phyloP scores from a whole-genome alignment of 2,888 invertebrate species.

The Tuta absoluta region DNA sequence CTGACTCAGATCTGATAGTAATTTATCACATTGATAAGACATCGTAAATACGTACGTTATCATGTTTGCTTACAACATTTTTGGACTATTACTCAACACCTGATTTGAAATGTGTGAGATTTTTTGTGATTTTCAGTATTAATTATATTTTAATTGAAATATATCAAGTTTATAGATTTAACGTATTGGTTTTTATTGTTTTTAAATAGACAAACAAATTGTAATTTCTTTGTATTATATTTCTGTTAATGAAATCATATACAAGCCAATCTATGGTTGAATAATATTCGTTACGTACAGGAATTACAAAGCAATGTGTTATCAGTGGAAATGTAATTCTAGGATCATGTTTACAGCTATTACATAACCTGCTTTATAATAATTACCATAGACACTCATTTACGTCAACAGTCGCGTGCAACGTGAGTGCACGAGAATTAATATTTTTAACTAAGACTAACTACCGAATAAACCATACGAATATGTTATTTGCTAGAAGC shows the following conservation, averaged over 20 bases:
- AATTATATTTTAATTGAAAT: not conserved
- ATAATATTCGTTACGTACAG: not conserved
- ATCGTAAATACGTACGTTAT: not conserved
- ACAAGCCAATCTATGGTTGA: not conserved
- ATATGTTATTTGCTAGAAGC: no score
- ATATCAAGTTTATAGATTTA: no score
- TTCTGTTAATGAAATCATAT: no score
- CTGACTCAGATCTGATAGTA: slow-evolving; percentile 9
- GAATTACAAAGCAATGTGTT: not conserved
- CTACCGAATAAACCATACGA: no score
- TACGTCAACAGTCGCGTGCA: slow-evolving; percentile 14
- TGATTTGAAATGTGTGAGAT: not conserved
- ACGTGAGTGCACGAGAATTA: slow-evolving; percentile 3
- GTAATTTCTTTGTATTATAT: no score
- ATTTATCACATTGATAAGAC: not conserved
- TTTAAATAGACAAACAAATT: no score
- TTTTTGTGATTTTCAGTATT: not conserved
- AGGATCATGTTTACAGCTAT: slow-evolving; percentile 12
- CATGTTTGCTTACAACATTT: not conserved
- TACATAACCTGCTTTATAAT: slow-evolving; percentile 12
- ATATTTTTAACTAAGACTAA: not conserved
- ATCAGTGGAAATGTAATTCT: not conserved
- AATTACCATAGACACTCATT: slow-evolving; percentile 12
- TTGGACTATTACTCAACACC: slow-evolving; percentile 9
- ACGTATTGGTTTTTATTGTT: no score